A percentile compares a stretch with the other conserved stretches of the same genome.
Conservation (phyloP, 2,888 invertebrate species). For the Ochlodes sylvanus region DNA sequence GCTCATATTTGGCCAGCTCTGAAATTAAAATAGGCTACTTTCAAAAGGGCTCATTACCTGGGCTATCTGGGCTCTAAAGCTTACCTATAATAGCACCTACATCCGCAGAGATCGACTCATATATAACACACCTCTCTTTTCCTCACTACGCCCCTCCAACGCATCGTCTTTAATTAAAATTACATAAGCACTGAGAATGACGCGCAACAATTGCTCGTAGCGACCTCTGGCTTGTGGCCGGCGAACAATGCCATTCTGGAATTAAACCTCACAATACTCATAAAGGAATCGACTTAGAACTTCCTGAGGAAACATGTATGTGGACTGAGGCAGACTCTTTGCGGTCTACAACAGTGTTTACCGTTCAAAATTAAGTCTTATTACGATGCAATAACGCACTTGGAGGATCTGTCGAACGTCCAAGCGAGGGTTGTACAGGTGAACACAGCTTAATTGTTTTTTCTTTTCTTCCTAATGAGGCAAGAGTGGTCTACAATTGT, state of each 20-base stretch:
- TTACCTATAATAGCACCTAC: too few species aligned
- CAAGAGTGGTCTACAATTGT: slow-evolving; percentile 77
- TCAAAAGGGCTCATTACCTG: too few species aligned
- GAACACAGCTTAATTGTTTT: slow-evolving; percentile 73
- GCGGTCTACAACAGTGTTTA: slow-evolving; percentile 34
- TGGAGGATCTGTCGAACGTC: slow-evolving; percentile 20
- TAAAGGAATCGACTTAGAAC: slow-evolving; percentile 74
- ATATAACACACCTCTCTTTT: neutral
- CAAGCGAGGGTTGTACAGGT: slow-evolving; percentile 53
- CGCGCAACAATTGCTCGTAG: slow-evolving; percentile 37
- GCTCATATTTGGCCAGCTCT: too few species aligned
- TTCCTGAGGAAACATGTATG: slow-evolving; percentile 69
- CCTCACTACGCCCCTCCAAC: neutral
- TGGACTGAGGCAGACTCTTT: slow-evolving; percentile 50
- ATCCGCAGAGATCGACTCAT: too few species aligned
- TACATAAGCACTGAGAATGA: slow-evolving; percentile 19
- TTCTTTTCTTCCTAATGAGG: slow-evolving; percentile 79
- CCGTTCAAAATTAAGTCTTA: slow-evolving; percentile 52
- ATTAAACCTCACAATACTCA: slow-evolving; percentile 80
- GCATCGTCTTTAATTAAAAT: slow-evolving; percentile 25
- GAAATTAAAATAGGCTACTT: too few species aligned
- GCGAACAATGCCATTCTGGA: slow-evolving; percentile 76
- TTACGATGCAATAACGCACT: slow-evolving; percentile 45
- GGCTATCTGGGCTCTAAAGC: too few species aligned
- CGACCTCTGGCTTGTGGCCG: slow-evolving; percentile 57